Base-by-base conservation (phyloP, 1,140 invertebrate genomes). In the Zaprionus africanus region DNA sequence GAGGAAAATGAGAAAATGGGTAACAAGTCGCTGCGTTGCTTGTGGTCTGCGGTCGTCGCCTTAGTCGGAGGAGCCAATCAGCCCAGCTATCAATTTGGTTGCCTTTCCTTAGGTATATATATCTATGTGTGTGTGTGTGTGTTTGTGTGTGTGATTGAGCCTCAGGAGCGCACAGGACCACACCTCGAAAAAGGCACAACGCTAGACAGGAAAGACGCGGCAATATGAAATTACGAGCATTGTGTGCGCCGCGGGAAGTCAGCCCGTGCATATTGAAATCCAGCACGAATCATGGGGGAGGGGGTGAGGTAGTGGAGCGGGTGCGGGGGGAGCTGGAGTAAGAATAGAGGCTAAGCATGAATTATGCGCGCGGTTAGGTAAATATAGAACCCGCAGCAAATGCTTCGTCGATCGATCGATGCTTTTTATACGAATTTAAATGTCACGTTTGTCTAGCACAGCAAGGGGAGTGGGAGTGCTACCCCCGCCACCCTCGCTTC, bases 401-500 rank as follows among this genome's bases (percentile, higher is more conserved):
- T 65, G 73, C 76, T 54, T 24, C 19, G 36, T 75, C 80, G 81
- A 84, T 76, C 84, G 81, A 88, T 90, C 81, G 81, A 90, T 90
- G 76, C 79, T 82, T 90, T 90, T 90, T 85, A 90, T 90, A 85
- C 65, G 81, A 79, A 85, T 90, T 90, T 90, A 90, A 90, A 83
- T 85, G 85, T 88, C 85, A 88, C 85, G 85, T 84, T 84, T 73
- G 24, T 54, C 46, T 34, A 49, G 60, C 54, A 56, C 53, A 36
- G 81, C 2, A 4, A 4, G 4, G 38, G 38, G 22, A 49, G 22
- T 13, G n/a, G 9, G 28, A 6, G 7, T 31, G 28, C 57, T 60
- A 1, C 43, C 41, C 65, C 61, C 76, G 64, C 57, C 62, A 56
- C 22, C 9, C 28, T 19, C 19, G 15, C 60, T 17, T 13, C 5